Base-by-base conservation (phyloP, 2,888 invertebrate species). In the Urechis unicinctus region DNA sequence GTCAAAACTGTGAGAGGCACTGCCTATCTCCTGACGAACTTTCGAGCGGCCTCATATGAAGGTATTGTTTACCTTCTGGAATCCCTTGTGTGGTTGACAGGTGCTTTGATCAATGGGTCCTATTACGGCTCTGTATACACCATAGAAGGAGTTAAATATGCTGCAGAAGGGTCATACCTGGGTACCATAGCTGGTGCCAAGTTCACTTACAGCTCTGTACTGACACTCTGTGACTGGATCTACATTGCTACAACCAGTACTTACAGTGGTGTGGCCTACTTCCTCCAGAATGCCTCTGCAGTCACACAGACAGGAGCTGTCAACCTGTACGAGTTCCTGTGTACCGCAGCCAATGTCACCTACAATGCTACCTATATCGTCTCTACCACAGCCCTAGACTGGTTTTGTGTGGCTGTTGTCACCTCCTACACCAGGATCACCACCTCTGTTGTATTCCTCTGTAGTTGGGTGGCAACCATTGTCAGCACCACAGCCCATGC, bases 1-100 rank as follows among this genome's bases (percentile, higher is more conserved):
- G 45, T 60, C 13, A 30, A 53, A 13, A 21, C 52, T 17, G 17
- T 56, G 5, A 25, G 52, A n/a, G 50, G 45, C 17, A 2, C 29
- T 25, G 31, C 26, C 22, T 58, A 58, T 26, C 51, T 58, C 29
- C 30, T 58, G 26, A 58, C 58, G 6, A 58, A 58, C 48, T 58
- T 57, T 49, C 55, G 56, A 17, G 49, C 30, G 17, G 58, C 58
- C 5, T 58, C 56, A 2, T 28, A 30, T 13, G 58, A 56, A 41
- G 56, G 48, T 3, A 28, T 36, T 22, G 52, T 57, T 6, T 52
- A 29, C 30, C 26, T 52, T 31, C 52, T 45, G 42, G 56, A 56
- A 9, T 28, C 52, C 24, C 24, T 6, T 4, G 30, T 51, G 48
- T 59, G 36, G 36, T 17, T 36, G 9, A 36, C 36, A 9, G 17